phyloP scores from a whole-genome alignment of 2,113 vertebrate genomes.

The Amphiprion ocellaris region DNA sequence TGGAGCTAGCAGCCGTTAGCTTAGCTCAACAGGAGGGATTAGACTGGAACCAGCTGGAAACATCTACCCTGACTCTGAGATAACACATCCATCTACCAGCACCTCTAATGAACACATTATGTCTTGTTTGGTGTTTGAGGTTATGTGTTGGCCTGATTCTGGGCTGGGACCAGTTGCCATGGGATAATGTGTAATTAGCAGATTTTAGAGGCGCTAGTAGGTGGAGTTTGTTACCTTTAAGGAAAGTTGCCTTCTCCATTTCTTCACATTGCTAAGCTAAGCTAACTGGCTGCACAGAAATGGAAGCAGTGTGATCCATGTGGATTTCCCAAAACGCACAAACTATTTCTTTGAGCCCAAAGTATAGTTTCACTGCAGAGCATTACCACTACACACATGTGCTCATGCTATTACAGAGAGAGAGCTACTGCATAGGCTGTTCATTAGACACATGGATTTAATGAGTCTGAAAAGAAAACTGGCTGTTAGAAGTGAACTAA shows the following conservation, averaged over 20 bases:
- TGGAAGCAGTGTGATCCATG: neutral
- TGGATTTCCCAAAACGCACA: conserved; percentile 1
- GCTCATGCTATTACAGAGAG: conserved; percentile 4
- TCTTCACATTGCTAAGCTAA: conserved; percentile 25
- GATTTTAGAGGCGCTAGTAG: neutral
- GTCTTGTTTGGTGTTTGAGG: too few relatives aligned
- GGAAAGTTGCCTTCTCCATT: too few relatives aligned
- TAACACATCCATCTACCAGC: neutral
- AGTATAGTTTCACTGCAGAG: conserved; percentile 6
- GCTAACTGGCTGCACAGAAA: neutral
- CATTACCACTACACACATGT: conserved; percentile 36
- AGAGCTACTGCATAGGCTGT: conserved; percentile 37
- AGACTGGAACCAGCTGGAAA: neutral
- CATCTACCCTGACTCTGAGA: neutral
- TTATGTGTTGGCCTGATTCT: too few relatives aligned
- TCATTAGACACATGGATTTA: conserved; percentile 90
- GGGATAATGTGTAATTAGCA: neutral
- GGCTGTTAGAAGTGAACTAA: conserved; percentile 85
- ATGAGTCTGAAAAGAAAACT: conserved; percentile 88
- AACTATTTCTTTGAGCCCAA: conserved; percentile 21
- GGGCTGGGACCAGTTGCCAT: neutral
- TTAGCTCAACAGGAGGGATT: neutral
- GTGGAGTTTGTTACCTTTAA: too few relatives aligned
- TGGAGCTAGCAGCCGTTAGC: conserved; percentile 4
- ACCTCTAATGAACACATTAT: too few relatives aligned